A percentile compares a stretch with the other conserved stretches of the same genome.
These are phyloP conservation scores for Catostylus mosaicus DNA, from an alignment of 30 jellyfish, hydroid and myxozoan genomes.

Conservation along the genomic window DNA sequence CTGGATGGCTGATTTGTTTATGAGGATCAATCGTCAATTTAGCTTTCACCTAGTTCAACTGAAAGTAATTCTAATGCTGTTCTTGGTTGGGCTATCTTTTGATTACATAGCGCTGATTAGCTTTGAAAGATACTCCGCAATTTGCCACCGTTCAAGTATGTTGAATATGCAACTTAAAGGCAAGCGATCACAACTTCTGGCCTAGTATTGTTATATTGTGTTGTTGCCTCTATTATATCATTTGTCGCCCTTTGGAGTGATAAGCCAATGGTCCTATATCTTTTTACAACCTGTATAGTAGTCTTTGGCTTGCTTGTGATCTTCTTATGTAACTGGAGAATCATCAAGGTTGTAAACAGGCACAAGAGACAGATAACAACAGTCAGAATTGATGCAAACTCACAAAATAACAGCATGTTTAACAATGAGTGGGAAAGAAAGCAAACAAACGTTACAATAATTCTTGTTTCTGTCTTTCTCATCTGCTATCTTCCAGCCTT, in stretches of 20 bases:
- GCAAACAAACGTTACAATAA: neutral
- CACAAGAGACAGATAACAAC: neutral
- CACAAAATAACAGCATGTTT: neutral
- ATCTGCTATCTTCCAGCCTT: neutral
- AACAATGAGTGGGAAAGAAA: neutral
- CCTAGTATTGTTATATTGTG: too few relatives aligned
- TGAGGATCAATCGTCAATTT: too few relatives aligned
- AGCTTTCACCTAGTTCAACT: too few relatives aligned
- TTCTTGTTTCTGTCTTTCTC: neutral
- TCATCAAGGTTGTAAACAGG: neutral
- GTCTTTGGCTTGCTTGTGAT: neutral
- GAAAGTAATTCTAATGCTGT: too few relatives aligned
- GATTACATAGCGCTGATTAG: neutral
- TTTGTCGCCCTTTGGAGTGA: too few relatives aligned
- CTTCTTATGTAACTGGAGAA: neutral
- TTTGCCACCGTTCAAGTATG: conserved; percentile 27
- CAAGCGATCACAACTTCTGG: too few relatives aligned
- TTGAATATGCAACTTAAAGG: conserved; percentile 1
- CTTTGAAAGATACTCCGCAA: conserved; percentile 3
- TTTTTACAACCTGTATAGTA: too few relatives aligned
- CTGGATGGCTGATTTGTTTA: too few relatives aligned
- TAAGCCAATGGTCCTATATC: too few relatives aligned
- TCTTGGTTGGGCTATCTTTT: neutral
- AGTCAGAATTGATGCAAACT: too few relatives aligned
- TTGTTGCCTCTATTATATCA: too few relatives aligned